phyloP scores from a whole-genome alignment of 1,140 invertebrate genomes.

The Oscheius sp. region DNA sequence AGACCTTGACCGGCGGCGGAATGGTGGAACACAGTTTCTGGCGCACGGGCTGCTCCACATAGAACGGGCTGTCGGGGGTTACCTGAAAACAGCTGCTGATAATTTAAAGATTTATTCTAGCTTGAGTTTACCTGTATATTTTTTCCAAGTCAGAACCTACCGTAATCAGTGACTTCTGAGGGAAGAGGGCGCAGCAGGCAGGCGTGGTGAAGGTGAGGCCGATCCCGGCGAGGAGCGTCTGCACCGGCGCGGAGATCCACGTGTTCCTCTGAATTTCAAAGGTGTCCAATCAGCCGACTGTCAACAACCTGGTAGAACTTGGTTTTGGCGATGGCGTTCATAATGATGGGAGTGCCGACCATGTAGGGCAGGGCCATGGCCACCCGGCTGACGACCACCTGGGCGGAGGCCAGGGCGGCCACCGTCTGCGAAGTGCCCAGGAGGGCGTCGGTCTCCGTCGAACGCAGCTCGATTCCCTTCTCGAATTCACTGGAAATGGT shows the following conservation, averaged over 20 bases:
- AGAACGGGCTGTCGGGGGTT: neutral
- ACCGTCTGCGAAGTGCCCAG: slow-evolving; percentile 69
- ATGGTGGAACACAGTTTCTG: neutral
- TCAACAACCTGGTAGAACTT: slow-evolving; percentile 35
- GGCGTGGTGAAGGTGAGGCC: slow-evolving; percentile 49
- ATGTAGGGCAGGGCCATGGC: slow-evolving; percentile 84
- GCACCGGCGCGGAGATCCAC: slow-evolving; percentile 34
- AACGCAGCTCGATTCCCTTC: slow-evolving; percentile 64
- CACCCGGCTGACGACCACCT: slow-evolving; percentile 81
- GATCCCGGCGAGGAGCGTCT: slow-evolving; percentile 41
- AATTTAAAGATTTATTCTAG: neutral
- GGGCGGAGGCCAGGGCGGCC: slow-evolving; percentile 74
- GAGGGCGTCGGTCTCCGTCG: slow-evolving; percentile 62
- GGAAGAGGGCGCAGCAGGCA: slow-evolving; percentile 58
- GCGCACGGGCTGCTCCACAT: slow-evolving; percentile 12
- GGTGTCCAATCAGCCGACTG: neutral
- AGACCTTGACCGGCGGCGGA: slow-evolving; percentile 27
- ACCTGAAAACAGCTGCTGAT: neutral
- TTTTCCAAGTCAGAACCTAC: slow-evolving; percentile 17
- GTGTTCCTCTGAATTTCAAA: neutral
- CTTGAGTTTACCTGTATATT: too few species aligned
- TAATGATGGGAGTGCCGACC: slow-evolving; percentile 62
- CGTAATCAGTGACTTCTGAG: slow-evolving; percentile 46
- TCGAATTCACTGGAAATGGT: slow-evolving; percentile 60
- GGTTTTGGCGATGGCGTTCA: slow-evolving; percentile 47